Conservation (phyloP, 2,888 invertebrate genomes). For the Tholera decimalis region DNA sequence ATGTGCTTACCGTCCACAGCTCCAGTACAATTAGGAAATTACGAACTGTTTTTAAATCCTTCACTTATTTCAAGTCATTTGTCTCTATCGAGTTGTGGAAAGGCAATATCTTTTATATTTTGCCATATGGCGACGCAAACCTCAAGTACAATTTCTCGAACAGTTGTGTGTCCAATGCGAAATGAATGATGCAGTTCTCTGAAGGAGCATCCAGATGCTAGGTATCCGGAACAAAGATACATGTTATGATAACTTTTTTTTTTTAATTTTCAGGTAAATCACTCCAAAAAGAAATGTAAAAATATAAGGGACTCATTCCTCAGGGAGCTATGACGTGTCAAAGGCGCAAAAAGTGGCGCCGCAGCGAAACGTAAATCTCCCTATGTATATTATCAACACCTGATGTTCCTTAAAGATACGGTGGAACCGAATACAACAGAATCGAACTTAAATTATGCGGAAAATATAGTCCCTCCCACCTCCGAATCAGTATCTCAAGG, state of each 20-base stretch:
- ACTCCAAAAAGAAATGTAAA: conserved; percentile 40
- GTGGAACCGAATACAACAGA: conserved; percentile 45
- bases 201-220: conserved; percentile 40
- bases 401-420: conserved; percentile 41
- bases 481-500: conserved; percentile 50
- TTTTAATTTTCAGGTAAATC: conserved; percentile 32
- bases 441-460: conserved; percentile 38
- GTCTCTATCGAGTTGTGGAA: conserved; percentile 38
- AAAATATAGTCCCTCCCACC: conserved; percentile 43
- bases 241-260: conserved; percentile 37
- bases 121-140: conserved; percentile 46
- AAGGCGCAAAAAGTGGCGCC: conserved; percentile 35
- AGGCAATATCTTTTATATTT: conserved; percentile 37
- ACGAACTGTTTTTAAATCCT: neutral
- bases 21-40: neutral
- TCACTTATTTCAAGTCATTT: conserved; percentile 27
- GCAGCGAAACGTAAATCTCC: conserved; percentile 47
- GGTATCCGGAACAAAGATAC: conserved; percentile 33
- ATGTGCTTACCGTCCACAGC: conserved; percentile 25
- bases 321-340: conserved; percentile 44
- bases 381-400: conserved; percentile 40
- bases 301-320: conserved; percentile 46
- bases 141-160: conserved; percentile 41
- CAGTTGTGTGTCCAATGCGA: conserved; percentile 42
- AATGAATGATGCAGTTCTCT: conserved; percentile 42